These are phyloP conservation scores for Calliopsis andreniformis DNA, from an alignment of 1,140 invertebrate genomes.

Conservation along the genomic window DNA sequence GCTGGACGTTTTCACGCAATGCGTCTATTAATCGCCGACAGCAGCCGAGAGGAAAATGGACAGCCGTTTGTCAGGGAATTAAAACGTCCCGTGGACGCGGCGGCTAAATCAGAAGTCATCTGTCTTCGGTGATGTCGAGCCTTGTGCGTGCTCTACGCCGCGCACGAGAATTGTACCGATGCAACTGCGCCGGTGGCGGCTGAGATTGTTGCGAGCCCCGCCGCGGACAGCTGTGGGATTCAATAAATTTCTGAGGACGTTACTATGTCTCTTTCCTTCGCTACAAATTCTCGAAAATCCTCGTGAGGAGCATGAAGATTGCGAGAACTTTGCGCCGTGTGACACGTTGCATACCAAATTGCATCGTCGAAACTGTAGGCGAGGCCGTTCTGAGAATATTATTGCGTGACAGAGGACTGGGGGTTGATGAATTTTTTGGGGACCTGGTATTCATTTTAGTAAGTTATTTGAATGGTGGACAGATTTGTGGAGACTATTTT, in stretches of 20 bases:
- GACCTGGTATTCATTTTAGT: too few relatives aligned
- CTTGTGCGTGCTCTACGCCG: not conserved
- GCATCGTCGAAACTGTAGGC: too few relatives aligned
- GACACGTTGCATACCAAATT: too few relatives aligned
- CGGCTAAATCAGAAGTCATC: slow-evolving; percentile 59
- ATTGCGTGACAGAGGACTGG: too few relatives aligned
- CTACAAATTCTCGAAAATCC: too few relatives aligned
- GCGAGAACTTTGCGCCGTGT: too few relatives aligned
- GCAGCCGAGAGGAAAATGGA: slow-evolving; percentile 8
- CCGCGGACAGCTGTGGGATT: too few relatives aligned
- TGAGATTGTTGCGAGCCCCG: not conserved
- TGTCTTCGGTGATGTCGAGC: slow-evolving; percentile 58
- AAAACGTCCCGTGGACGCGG: slow-evolving; percentile 47
- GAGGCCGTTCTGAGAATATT: too few relatives aligned
- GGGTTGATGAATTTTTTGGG: too few relatives aligned
- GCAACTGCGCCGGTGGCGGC: not conserved
- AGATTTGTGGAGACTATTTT: too few relatives aligned
- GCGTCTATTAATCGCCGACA: slow-evolving; percentile 29
- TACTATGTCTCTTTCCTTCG: not conserved
- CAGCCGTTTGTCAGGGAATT: slow-evolving; percentile 24
- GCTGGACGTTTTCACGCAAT: slow-evolving; percentile 28
- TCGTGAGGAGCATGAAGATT: too few relatives aligned
- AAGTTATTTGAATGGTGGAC: too few relatives aligned
- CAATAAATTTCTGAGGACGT: not conserved
- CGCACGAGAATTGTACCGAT: not conserved